Evolutionary conservation across 2,797 vertebrate genomes (phyloP), one percentile per base, ranked within the genome.

Genomic region (Gadopsis bispinosus): DNA sequence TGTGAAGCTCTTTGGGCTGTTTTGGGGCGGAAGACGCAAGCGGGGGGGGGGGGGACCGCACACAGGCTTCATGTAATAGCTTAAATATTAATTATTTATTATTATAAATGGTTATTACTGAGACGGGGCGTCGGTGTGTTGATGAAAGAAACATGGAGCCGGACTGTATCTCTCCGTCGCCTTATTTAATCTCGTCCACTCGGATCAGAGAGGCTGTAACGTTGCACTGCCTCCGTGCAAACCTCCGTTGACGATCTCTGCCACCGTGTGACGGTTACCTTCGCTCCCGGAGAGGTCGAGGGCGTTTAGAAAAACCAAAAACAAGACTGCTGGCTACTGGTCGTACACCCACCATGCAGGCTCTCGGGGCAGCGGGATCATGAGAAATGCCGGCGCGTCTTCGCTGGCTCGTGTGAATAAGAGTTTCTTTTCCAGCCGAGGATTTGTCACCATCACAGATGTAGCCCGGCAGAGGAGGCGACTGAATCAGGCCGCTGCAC

Each of bases 401-500:
- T 70, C 17, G 39, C 79, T 60, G 33, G 72, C 55, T 53, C 72
- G 72, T 29, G 45, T 19, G 51, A 81, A 20, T 68, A 73, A 37
- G 74, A 83, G 72, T 77, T 71, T 68, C n/a, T 78, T 48, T 71
- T 68, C 77, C 41, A 22, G 16, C 26, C 64, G 60, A 54, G 43
- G 75, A 53, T 79, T 39, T 56, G 67, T 69, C 77, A 31, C 71
- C 85, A 48, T 83, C 89, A 68, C 88, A 50, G 13, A 90, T 87
- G 88, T 76, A 81, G 81, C 81, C 81, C 73, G 11, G 54, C 84
- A 55, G 76, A 85, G 58, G 74, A 86, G 66, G 75, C 61, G 73
- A 86, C 75, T 76, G 84, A 79, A 75, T 35, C 75, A 90, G 90
- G 85, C 88, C 87, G 80, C 81, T 76, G 86, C 80, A 48, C 75